Conservation (phyloP, 2,888 invertebrate genomes). For the Zelleria hepariella region DNA sequence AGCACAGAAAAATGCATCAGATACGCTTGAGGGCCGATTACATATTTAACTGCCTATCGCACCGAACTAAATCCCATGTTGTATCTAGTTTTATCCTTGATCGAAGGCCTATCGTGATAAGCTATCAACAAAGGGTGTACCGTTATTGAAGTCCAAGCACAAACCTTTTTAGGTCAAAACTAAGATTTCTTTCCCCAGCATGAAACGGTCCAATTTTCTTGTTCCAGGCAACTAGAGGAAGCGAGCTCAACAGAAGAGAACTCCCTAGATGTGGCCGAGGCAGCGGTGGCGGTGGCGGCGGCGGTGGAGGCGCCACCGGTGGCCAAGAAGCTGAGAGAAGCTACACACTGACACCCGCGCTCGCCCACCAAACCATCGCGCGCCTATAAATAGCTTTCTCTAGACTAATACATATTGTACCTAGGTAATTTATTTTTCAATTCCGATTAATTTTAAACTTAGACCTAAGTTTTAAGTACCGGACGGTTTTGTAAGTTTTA, state of each 20-base stretch:
- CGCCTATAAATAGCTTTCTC: conserved; percentile 67
- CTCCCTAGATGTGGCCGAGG: conserved; percentile 58
- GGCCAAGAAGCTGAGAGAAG: conserved; percentile 62
- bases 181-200: too few species aligned
- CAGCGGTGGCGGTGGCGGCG: conserved; percentile 36
- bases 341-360: conserved; percentile 63
- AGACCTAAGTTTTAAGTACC: conserved; percentile 66
- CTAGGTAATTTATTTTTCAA: conserved; percentile 74
- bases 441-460: conserved; percentile 72
- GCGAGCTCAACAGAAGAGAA: conserved; percentile 70
- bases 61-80: too few species aligned
- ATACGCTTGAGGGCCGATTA: too few species aligned
- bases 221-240: conserved; percentile 59
- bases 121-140: too few species aligned
- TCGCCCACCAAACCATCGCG: conserved; percentile 44
- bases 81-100: too few species aligned
- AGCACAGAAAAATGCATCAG: too few species aligned
- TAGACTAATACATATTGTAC: conserved; percentile 70
- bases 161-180: too few species aligned
- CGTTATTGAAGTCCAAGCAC: too few species aligned
- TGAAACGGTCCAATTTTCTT: too few species aligned
- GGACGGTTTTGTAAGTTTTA: conserved; percentile 73
- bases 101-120: too few species aligned
- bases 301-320: too few species aligned
- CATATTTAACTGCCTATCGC: too few species aligned